A percentile compares a stretch with the other conserved stretches of the same genome.
phyloP scores from a whole-genome alignment of 2,797 vertebrate genomes.

The Acridotheres tristis region DNA sequence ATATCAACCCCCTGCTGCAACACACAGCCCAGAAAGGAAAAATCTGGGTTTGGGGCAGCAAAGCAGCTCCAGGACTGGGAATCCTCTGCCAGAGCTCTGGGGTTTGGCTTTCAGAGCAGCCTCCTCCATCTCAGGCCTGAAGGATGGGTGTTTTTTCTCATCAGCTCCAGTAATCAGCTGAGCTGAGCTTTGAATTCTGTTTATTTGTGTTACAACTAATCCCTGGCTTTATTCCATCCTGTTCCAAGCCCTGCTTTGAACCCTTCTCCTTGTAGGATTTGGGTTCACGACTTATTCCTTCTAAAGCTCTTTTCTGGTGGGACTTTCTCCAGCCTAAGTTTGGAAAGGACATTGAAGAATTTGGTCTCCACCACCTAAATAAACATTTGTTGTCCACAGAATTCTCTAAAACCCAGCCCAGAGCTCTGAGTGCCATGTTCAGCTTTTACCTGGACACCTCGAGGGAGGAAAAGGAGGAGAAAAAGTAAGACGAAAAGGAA shows the following conservation, averaged over 20 bases:
- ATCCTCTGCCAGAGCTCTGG: no score
- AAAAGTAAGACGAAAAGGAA: no score
- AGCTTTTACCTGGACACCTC: neutral
- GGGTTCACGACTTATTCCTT: neutral
- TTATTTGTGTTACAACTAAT: neutral
- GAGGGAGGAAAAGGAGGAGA: no score
- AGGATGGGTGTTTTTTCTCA: no score
- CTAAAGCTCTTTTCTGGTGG: neutral
- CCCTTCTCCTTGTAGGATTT: neutral
- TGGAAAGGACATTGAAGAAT: neutral
- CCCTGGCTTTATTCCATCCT: neutral
- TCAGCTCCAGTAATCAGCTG: neutral
- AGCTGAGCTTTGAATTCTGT: neutral
- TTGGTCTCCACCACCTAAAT: neutral
- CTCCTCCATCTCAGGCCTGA: neutral
- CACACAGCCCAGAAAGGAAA: neutral
- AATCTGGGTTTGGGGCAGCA: neutral
- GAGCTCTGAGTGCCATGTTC: neutral
- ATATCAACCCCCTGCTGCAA: neutral
- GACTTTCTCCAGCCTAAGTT: neutral
- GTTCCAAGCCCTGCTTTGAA: neutral
- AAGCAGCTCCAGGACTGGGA: neutral
- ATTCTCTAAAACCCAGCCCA: neutral
- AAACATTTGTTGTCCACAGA: neutral
- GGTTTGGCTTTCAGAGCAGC: neutral